phyloP scores from a whole-genome alignment of 2,888 invertebrate species.

The Caenorhabditis sp. region DNA sequence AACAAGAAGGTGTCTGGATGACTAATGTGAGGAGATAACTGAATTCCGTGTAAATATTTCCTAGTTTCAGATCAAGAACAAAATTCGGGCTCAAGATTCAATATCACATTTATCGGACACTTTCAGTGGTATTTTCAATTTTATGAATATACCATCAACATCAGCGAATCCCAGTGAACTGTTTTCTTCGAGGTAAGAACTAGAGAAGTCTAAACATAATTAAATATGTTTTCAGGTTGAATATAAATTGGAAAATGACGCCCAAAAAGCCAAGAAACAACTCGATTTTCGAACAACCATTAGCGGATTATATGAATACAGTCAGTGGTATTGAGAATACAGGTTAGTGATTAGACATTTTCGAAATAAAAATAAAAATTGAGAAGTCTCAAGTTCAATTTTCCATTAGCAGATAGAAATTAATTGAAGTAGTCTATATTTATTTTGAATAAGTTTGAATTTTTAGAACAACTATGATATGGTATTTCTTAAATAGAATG shows the following conservation, averaged over 20 bases:
- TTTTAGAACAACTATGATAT: too few species aligned
- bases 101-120: conserved; percentile 38
- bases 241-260: neutral
- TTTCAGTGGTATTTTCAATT: conserved; percentile 33
- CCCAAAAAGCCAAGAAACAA: neutral
- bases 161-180: conserved; percentile 38
- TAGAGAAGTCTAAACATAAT: neutral
- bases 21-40: conserved; percentile 16
- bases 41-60: neutral
- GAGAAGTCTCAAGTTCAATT: too few species aligned
- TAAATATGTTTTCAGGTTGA: neutral
- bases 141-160: conserved; percentile 24
- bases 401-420: too few species aligned
- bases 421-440: too few species aligned
- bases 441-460: too few species aligned
- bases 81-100: conserved; percentile 30
- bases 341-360: neutral
- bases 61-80: conserved; percentile 24
- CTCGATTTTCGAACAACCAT: neutral
- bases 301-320: neutral
- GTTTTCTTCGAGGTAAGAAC: conserved; percentile 32
- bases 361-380: too few species aligned
- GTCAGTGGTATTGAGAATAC: neutral
- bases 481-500: too few species aligned
- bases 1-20: conserved; percentile 35